phyloP scores from a whole-genome alignment of 2,797 vertebrate genomes.

The Clarias fuscus region DNA sequence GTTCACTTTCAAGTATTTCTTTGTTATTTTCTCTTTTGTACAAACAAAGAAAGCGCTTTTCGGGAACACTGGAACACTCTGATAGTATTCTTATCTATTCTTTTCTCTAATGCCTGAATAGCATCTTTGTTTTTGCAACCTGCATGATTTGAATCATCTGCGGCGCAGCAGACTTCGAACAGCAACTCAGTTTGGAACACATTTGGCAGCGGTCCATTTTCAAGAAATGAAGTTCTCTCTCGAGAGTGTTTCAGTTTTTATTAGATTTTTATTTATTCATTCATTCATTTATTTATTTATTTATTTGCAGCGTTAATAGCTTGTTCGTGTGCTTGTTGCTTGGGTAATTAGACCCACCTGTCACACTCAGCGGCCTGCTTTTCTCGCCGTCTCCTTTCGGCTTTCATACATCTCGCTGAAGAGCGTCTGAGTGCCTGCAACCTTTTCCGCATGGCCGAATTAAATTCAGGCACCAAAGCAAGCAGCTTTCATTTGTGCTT shows the following conservation, averaged over 20 bases:
- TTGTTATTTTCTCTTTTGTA: neutral
- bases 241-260: neutral
- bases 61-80: neutral
- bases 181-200: neutral
- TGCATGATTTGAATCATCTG: neutral
- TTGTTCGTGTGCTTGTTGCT: conserved; percentile 9
- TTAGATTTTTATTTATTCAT: too few relatives aligned
- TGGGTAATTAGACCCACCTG: conserved; percentile 46
- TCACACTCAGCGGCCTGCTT: neutral
- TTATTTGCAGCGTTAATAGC: conserved; percentile 31
- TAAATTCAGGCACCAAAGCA: conserved; percentile 67
- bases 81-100: neutral
- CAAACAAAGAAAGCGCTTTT: neutral
- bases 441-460: conserved; percentile 43
- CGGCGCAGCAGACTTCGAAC: neutral
- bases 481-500: conserved; percentile 74
- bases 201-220: neutral
- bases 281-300: neutral
- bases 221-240: neutral
- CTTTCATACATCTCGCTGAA: neutral
- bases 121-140: neutral
- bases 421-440: conserved; percentile 34
- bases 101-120: too few relatives aligned
- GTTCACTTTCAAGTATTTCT: neutral
- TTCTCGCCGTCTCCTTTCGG: neutral